These are phyloP conservation scores for Carassius auratus DNA, from an alignment of 2,113 vertebrate species.

Conservation along the genomic window DNA sequence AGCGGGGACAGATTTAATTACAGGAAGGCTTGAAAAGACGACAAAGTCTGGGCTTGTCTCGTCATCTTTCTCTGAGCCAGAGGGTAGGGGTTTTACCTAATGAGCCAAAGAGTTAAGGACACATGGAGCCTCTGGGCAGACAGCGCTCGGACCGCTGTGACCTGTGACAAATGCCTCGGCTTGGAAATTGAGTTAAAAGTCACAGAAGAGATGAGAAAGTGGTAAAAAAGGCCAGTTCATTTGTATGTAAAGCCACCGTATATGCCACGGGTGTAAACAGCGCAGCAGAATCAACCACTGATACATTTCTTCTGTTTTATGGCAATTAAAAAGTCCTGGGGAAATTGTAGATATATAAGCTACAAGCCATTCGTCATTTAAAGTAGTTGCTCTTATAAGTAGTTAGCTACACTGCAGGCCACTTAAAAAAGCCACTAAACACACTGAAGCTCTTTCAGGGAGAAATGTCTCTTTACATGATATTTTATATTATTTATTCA, in stretches of 20 bases:
- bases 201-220: background rate
- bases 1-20: conserved; percentile 61
- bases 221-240: too few relatives aligned
- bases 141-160: background rate
- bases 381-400: too few relatives aligned
- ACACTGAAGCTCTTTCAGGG: too few relatives aligned
- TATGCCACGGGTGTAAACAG: background rate
- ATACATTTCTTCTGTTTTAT: background rate
- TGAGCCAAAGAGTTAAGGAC: conserved; percentile 37
- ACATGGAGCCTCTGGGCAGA: conserved; percentile 23
- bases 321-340: background rate
- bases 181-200: conserved; percentile 15
- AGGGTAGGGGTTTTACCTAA: conserved; percentile 27
- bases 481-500: too few relatives aligned
- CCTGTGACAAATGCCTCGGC: background rate
- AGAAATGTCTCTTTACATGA: too few relatives aligned
- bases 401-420: too few relatives aligned
- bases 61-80: conserved; percentile 29
- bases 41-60: conserved; percentile 16
- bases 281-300: background rate
- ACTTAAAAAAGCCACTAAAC: too few relatives aligned
- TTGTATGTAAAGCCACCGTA: background rate
- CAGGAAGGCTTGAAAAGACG: conserved; percentile 38
- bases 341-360: too few relatives aligned
- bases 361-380: too few relatives aligned